Conservation (phyloP, 1,140 invertebrate species). For the Agrilus planipennis region DNA sequence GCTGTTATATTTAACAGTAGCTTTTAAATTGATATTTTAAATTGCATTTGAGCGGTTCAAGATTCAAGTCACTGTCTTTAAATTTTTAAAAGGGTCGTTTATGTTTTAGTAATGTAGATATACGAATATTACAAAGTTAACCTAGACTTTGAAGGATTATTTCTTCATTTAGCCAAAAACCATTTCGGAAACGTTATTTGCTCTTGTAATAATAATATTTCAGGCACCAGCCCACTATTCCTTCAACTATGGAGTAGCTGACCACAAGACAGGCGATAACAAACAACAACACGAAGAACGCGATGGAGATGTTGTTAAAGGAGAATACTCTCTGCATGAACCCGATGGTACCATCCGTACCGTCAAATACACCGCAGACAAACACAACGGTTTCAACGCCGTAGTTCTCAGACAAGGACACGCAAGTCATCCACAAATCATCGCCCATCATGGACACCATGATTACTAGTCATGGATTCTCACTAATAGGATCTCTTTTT, state of each 20-base stretch:
- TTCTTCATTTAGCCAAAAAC: not conserved
- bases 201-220: not conserved
- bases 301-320: constrained; percentile 1
- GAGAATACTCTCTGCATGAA: constrained; percentile 3
- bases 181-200: not conserved
- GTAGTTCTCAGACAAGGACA: not conserved
- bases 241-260: constrained; percentile 1
- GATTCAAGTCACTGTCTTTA: too few species aligned
- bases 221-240: not conserved
- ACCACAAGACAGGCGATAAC: not conserved
- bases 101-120: too few species aligned
- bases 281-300: not conserved
- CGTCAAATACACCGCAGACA: constrained; percentile 2
- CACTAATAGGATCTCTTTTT: too few species aligned
- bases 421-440: not conserved
- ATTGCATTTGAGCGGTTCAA: too few species aligned
- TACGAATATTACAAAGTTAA: too few species aligned
- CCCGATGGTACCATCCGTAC: constrained; percentile 1
- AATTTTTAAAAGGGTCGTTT: too few species aligned
- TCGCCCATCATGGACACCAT: too few species aligned
- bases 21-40: too few species aligned
- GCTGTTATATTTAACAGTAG: too few species aligned
- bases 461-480: too few species aligned
- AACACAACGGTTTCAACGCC: constrained; percentile 1
- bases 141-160: too few species aligned